Percentiles rank a stretch among this genome's conserved stretches.
phyloP scores from a whole-genome alignment of 2,888 invertebrate species.

The Lomographa bimaculata region DNA sequence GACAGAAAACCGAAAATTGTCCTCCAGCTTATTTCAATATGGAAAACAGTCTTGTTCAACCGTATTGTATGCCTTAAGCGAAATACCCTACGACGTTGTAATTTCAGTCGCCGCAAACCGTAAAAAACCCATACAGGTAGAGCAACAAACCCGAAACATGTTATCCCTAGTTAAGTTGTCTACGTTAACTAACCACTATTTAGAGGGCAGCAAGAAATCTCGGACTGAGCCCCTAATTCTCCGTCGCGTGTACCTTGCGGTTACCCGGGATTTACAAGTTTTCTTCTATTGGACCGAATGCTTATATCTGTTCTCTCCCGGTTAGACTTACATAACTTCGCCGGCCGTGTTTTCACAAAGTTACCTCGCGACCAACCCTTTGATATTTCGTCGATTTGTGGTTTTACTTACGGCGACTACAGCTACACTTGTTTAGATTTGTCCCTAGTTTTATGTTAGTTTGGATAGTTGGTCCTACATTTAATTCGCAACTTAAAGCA shows the following conservation, averaged over 20 bases:
- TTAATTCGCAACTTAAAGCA: constrained; percentile 5
- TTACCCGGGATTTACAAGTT: constrained; percentile 73
- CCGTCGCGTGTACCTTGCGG: constrained; percentile 57
- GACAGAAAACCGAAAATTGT: too few relatives aligned
- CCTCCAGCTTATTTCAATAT: too few relatives aligned
- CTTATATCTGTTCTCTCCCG: constrained; percentile 57
- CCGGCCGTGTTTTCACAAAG: constrained; percentile 53
- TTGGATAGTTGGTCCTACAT: too few relatives aligned
- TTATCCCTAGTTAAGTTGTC: constrained; percentile 38
- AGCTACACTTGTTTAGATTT: constrained; percentile 33
- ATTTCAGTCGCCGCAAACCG: constrained; percentile 9
- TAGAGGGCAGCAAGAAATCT: constrained; percentile 48
- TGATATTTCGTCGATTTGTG: constrained; percentile 57
- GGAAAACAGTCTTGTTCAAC: too few relatives aligned
- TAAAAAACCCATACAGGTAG: constrained; percentile 21
- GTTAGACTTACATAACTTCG: constrained; percentile 53
- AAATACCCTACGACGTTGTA: constrained; percentile 5
- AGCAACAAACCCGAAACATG: constrained; percentile 38
- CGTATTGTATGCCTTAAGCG: background rate
- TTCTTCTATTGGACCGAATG: constrained; percentile 70
- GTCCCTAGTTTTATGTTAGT: constrained; percentile 28
- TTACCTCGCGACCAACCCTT: constrained; percentile 51
- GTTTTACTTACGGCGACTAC: constrained; percentile 41
- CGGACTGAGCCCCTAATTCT: constrained; percentile 47
- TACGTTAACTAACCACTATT: constrained; percentile 44